Conservation (phyloP, 2,113 vertebrate genomes). For the Canis aureus region DNA sequence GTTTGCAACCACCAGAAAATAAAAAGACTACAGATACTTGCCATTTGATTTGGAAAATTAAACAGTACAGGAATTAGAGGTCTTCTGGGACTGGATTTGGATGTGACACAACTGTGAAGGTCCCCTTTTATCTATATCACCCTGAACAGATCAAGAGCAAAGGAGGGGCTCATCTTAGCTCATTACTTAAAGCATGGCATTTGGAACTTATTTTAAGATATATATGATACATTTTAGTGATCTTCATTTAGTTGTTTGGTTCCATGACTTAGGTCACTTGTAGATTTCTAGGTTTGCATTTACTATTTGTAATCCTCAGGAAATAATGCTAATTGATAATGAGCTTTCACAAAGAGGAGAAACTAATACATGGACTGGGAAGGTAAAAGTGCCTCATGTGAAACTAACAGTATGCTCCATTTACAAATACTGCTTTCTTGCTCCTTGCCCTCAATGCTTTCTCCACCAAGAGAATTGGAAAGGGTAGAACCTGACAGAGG, state of each 20-base stretch:
- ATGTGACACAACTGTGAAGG: not conserved
- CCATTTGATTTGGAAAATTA: slow-evolving; percentile 15
- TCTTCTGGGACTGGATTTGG: slow-evolving; percentile 38
- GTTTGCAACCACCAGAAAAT: not conserved
- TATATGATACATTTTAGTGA: not conserved
- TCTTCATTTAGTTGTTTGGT: not conserved
- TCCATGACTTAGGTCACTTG: not conserved
- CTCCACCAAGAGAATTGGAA: not conserved
- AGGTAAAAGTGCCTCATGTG: not conserved
- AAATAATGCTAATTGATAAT: not conserved
- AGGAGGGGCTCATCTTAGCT: not conserved
- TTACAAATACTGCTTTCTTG: slow-evolving; percentile 22
- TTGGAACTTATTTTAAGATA: slow-evolving; percentile 16
- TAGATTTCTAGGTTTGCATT: not conserved
- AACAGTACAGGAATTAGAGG: slow-evolving; percentile 16
- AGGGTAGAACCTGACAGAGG: not conserved
- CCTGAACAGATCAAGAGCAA: not conserved
- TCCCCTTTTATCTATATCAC: not conserved
- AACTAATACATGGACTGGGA: not conserved
- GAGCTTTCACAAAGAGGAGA: not conserved
- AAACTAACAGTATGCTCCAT: not conserved
- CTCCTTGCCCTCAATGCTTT: not conserved
- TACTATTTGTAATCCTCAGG: not conserved
- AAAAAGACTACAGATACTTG: not conserved
- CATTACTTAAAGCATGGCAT: not conserved